Evolutionary conservation across 2,797 vertebrate genomes (phyloP).

Genomic region (Mus caroli): DNA sequence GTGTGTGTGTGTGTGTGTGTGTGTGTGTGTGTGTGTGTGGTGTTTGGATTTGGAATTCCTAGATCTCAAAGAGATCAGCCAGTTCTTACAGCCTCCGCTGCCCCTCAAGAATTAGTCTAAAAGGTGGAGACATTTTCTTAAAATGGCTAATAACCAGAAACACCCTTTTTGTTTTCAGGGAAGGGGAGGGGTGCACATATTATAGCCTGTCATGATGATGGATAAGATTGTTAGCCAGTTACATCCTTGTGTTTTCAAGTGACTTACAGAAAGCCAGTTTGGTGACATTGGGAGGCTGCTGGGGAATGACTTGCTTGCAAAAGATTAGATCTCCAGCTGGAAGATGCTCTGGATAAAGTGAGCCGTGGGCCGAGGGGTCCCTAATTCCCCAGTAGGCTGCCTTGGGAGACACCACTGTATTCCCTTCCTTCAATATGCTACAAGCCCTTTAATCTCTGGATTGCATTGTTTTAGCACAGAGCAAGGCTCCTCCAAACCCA

Average conservation of each 20-base stretch:
- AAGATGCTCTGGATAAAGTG: constrained; percentile 64
- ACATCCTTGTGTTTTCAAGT: constrained; percentile 44
- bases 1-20: neutral
- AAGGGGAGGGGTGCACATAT: neutral
- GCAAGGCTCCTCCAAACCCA: constrained; percentile 83
- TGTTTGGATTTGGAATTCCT: constrained; percentile 63
- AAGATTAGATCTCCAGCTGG: constrained; percentile 62
- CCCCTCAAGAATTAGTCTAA: constrained; percentile 8
- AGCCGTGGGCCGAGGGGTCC: constrained; percentile 60
- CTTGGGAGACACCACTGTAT: constrained; percentile 77
- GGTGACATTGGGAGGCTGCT: constrained; percentile 30
- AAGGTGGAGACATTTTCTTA: constrained; percentile 40
- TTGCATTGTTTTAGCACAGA: constrained; percentile 83
- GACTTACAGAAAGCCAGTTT: constrained; percentile 53
- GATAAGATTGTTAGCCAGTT: neutral
- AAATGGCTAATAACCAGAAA: constrained; percentile 28
- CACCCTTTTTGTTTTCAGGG: neutral
- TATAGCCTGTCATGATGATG: constrained; percentile 16
- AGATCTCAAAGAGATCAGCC: constrained; percentile 69
- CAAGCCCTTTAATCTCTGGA: constrained; percentile 80
- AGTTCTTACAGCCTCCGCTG: neutral
- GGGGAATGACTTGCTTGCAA: constrained; percentile 63
- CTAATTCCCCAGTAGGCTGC: constrained; percentile 77
- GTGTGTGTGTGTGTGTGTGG: neutral
- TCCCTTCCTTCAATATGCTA: constrained; percentile 73